phyloP scores from a whole-genome alignment of 2,888 invertebrate species.

The Hoplodrina blanda region DNA sequence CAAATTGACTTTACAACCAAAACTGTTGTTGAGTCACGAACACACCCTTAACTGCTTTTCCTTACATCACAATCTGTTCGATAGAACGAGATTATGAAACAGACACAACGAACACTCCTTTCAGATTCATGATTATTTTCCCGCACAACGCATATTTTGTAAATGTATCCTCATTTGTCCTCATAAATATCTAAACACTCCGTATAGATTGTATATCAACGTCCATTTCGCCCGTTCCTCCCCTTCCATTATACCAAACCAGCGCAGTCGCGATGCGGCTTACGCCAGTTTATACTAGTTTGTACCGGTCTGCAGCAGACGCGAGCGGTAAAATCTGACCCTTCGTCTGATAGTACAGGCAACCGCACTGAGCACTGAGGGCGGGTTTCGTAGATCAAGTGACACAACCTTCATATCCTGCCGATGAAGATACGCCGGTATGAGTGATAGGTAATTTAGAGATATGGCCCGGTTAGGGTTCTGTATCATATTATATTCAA shows the following conservation, averaged over 20 bases:
- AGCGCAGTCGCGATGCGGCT: conserved; percentile 34
- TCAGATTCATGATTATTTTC: conserved; percentile 11
- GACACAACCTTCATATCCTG: background rate
- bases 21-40: background rate
- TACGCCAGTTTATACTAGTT: conserved; percentile 16
- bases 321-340: conserved; percentile 14
- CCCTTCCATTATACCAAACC: conserved; percentile 35
- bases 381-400: background rate
- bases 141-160: conserved; percentile 9
- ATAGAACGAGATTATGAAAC: background rate
- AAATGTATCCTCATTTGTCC: conserved; percentile 25
- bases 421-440: conserved; percentile 4
- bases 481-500: background rate
- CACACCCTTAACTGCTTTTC: too few relatives aligned
- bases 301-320: conserved; percentile 27
- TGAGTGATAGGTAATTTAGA: conserved; percentile 4
- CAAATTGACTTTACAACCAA: background rate
- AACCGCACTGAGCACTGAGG: background rate
- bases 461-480: background rate
- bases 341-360: background rate
- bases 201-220: conserved; percentile 29
- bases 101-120: background rate
- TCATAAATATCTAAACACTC: conserved; percentile 41
- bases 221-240: conserved; percentile 43
- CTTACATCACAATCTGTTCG: background rate